Evolutionary conservation across 1,140 invertebrate genomes (phyloP).

Genomic region (Zaprionus inermis): DNA sequence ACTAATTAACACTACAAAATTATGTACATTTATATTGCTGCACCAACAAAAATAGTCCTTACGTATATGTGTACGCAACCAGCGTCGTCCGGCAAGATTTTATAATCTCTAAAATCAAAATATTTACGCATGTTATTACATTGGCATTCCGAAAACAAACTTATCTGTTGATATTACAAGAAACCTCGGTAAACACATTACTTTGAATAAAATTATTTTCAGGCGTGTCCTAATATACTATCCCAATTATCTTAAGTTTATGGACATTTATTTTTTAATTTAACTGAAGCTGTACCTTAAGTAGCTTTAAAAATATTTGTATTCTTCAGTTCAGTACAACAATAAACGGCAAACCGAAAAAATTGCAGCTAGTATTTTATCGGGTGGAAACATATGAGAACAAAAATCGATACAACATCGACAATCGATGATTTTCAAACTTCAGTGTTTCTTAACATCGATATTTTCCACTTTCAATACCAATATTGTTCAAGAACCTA

Average conservation of each 20-base stretch:
- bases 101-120: not conserved
- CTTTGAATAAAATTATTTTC: not conserved
- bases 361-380: too few relatives aligned
- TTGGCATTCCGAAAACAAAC: not conserved
- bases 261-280: conserved; percentile 14
- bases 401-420: too few relatives aligned
- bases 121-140: not conserved
- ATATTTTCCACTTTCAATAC: not conserved
- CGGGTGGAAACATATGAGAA: too few relatives aligned
- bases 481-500: not conserved
- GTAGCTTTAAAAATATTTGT: conserved; percentile 36
- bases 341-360: conserved; percentile 21
- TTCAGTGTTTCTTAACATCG: not conserved
- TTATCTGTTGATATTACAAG: conserved; percentile 10
- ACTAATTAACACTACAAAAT: conserved; percentile 1
- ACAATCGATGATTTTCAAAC: too few relatives aligned
- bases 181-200: conserved; percentile 4
- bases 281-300: conserved; percentile 30
- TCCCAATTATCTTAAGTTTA: conserved; percentile 13
- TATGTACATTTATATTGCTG: not conserved
- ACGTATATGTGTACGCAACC: not conserved
- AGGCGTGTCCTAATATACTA: conserved; percentile 4
- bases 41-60: not conserved
- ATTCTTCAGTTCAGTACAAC: conserved; percentile 30
- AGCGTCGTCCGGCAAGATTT: not conserved